Percentiles rank a stretch among this genome's conserved stretches.
Conservation (phyloP, 1,140 invertebrate species). For the Colletes latitarsis region DNA sequence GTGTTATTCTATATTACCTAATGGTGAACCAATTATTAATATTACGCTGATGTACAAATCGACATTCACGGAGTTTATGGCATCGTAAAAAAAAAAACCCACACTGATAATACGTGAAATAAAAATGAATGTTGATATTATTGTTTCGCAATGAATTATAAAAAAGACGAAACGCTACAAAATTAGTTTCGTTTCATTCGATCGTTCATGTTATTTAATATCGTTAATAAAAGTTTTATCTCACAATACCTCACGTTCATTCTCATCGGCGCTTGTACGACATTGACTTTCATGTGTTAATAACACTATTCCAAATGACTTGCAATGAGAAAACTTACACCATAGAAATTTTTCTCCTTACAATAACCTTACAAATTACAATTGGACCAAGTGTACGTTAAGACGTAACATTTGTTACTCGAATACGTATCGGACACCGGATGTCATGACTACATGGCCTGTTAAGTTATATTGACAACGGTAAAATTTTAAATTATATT, state of each 20-base stretch:
- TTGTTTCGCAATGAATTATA: background rate
- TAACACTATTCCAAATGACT: conserved; percentile 26
- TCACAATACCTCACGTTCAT: background rate
- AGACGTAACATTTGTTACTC: conserved; percentile 28
- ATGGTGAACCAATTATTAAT: background rate
- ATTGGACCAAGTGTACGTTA: conserved; percentile 49
- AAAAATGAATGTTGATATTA: background rate
- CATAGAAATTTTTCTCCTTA: conserved; percentile 29
- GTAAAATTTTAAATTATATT: background rate
- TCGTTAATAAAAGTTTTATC: conserved; percentile 26
- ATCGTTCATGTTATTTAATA: conserved; percentile 2
- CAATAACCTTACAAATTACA: conserved; percentile 49
- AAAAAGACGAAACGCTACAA: conserved; percentile 11
- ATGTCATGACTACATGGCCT: conserved; percentile 40
- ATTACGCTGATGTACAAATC: conserved; percentile 6
- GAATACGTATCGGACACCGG: conserved; percentile 9
- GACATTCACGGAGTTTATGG: conserved; percentile 27
- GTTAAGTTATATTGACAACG: conserved; percentile 11
- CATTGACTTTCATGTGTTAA: conserved; percentile 46
- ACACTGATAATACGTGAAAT: background rate
- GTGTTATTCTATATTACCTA: background rate
- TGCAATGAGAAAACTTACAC: conserved; percentile 34
- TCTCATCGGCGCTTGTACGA: conserved; percentile 34
- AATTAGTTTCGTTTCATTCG: background rate
- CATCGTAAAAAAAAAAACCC: conserved; percentile 14